Evolutionary conservation across 2,888 invertebrate species (phyloP).

Genomic region (Entomobrya proxima): DNA sequence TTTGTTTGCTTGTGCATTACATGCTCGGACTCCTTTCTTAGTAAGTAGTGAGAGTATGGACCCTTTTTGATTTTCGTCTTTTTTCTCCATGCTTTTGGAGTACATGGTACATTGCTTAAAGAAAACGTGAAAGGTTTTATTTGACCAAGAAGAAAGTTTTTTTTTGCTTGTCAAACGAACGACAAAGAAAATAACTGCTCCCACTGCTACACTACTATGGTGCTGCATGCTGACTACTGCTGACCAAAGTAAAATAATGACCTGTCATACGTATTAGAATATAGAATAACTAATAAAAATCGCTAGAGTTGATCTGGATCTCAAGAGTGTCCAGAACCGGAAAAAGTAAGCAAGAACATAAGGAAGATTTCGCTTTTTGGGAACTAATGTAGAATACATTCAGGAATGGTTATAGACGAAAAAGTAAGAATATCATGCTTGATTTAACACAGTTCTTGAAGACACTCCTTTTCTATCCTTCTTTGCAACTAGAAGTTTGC

Average conservation of each 20-base stretch:
- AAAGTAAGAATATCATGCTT: conserved; percentile 38
- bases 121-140: conserved; percentile 20
- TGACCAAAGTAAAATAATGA: conserved; percentile 10
- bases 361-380: neutral
- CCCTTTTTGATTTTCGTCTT: neutral
- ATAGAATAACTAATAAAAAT: conserved; percentile 17
- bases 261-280: conserved; percentile 23
- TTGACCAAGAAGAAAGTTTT: conserved; percentile 17
- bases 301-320: neutral
- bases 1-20: conserved; percentile 26
- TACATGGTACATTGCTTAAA: neutral
- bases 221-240: neutral
- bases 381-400: neutral
- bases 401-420: neutral
- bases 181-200: conserved; percentile 5
- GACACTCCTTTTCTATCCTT: neutral
- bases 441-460: conserved; percentile 48
- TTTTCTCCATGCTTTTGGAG: neutral
- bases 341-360: neutral
- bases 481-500: too few species aligned
- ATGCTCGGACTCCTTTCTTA: conserved; percentile 31
- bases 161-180: neutral
- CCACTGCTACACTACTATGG: too few species aligned
- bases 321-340: neutral
- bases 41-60: neutral